Percentiles rank a stretch among this genome's conserved stretches.
phyloP scores from a whole-genome alignment of 30 jellyfish, hydroid and myxozoan genomes.

The Morbakka virulenta region DNA sequence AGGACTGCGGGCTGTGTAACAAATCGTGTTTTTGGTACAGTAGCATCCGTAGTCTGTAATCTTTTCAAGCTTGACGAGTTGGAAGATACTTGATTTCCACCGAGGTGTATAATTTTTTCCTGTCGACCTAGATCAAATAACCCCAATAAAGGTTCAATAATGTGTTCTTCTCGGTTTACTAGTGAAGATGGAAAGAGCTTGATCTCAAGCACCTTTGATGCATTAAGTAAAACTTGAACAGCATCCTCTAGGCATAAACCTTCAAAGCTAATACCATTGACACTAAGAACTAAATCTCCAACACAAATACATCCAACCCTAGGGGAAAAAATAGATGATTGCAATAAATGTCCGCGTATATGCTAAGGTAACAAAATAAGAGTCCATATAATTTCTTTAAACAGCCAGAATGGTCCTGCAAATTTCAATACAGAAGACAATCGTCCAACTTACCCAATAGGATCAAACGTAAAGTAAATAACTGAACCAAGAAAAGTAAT shows the following conservation, averaged over 20 bases:
- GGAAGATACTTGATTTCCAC: no score
- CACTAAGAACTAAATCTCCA: slow-evolving; percentile 70
- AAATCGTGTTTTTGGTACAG: neutral
- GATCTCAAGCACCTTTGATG: slow-evolving; percentile 38
- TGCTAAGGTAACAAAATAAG: no score
- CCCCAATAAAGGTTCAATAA: neutral
- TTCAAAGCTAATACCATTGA: slow-evolving; percentile 67
- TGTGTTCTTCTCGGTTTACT: neutral
- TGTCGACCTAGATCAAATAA: no score
- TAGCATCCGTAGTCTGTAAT: neutral
- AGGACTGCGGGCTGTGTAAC: neutral
- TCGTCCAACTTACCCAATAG: no score
- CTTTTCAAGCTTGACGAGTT: neutral
- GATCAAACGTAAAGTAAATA: no score
- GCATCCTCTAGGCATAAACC: slow-evolving; percentile 77
- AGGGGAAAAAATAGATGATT: no score
- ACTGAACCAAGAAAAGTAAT: no score
- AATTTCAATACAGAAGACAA: no score
- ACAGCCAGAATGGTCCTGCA: no score
- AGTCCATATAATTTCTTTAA: no score
- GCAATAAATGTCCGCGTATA: no score
- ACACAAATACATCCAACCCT: slow-evolving; percentile 57
- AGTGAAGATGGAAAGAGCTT: slow-evolving; percentile 13
- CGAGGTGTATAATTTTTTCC: no score
- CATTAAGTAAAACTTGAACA: slow-evolving; percentile 39